These are phyloP conservation scores for Catharus bicknelli DNA, from an alignment of 2,113 vertebrate species.

Conservation along the genomic window DNA sequence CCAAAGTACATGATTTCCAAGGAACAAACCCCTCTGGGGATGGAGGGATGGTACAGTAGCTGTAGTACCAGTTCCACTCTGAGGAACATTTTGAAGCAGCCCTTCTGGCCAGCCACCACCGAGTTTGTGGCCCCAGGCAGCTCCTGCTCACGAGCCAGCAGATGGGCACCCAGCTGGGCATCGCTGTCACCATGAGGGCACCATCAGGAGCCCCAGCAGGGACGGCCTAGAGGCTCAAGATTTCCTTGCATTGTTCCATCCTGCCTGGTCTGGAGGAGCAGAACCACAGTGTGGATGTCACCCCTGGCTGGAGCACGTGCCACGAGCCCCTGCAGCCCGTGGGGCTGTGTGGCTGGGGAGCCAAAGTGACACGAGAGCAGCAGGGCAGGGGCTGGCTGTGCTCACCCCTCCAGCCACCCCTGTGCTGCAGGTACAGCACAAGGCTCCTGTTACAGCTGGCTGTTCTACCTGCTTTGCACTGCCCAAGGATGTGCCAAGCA, in stretches of 20 bases:
- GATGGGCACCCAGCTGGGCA: background rate
- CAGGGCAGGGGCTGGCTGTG: background rate
- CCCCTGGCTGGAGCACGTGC: background rate
- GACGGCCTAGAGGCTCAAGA: background rate
- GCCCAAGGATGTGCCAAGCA: background rate
- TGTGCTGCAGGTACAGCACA: background rate
- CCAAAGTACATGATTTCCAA: background rate
- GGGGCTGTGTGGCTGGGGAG: background rate
- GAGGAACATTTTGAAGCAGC: background rate
- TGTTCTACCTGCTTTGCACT: background rate
- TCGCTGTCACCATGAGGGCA: rapidly evolving
- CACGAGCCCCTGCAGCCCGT: rapidly evolving
- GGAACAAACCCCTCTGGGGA: background rate
- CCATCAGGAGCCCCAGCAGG: background rate
- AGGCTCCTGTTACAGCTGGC: background rate
- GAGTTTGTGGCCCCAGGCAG: background rate
- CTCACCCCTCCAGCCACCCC: background rate
- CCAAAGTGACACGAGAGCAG: background rate
- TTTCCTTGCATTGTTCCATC: background rate
- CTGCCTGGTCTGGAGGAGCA: rapidly evolving
- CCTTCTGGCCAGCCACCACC: rapidly evolving
- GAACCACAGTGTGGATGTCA: background rate
- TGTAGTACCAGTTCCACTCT: background rate
- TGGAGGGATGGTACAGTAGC: background rate
- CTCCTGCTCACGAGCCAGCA: background rate